Evolutionary conservation across 2,113 vertebrate species (phyloP).

Genomic region (Oncorhynchus masou): DNA sequence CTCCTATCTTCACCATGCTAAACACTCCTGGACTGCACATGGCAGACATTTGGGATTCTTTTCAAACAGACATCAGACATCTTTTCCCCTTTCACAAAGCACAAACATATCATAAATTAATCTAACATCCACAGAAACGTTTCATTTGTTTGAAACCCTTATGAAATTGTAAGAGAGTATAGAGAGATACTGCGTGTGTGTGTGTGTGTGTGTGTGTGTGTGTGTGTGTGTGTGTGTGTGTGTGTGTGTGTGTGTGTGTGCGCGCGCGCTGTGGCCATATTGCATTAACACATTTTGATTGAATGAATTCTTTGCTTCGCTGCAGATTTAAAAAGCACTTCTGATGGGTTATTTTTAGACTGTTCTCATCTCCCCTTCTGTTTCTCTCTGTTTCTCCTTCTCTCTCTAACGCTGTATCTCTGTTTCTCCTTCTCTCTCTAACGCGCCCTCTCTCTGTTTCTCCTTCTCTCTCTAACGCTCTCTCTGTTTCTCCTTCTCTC

Average conservation of each 20-base stretch:
- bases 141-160: slow-evolving; percentile 1
- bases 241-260: slow-evolving; percentile 3
- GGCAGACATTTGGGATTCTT: slow-evolving; percentile 35
- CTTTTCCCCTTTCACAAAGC: slow-evolving; percentile 31
- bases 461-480: too few species aligned
- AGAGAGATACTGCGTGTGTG: background rate
- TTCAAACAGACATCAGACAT: slow-evolving; percentile 34
- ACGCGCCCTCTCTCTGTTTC: too few species aligned
- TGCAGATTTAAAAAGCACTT: slow-evolving; percentile 71
- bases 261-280: slow-evolving; percentile 23
- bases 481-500: too few species aligned
- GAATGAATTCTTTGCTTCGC: slow-evolving; percentile 69
- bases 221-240: background rate
- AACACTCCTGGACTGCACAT: background rate
- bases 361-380: slow-evolving; percentile 56
- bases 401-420: slow-evolving; percentile 30
- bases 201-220: too few species aligned
- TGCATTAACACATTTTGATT: slow-evolving; percentile 51
- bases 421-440: too few species aligned
- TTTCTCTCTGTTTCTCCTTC: slow-evolving; percentile 36
- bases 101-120: slow-evolving; percentile 30
- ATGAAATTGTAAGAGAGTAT: background rate
- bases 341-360: slow-evolving; percentile 74
- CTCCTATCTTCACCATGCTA: background rate
- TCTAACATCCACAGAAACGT: slow-evolving; percentile 15